A percentile compares a stretch with the other conserved stretches of the same genome.
Conservation (phyloP, 2,888 invertebrate species). For the Zaprionus obscuricornis region DNA sequence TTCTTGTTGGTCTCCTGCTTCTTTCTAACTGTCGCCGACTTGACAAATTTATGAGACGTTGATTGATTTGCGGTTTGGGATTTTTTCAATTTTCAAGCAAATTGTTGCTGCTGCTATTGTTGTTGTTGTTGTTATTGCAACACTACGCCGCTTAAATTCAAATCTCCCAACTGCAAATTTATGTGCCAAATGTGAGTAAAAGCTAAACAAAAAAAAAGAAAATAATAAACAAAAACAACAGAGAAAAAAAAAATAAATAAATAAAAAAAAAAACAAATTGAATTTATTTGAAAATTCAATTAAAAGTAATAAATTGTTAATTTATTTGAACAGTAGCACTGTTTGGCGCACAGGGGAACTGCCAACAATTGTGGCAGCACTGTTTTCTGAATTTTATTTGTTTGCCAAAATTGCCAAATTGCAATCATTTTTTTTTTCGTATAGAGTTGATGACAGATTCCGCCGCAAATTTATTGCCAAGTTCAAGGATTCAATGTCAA, state of each 20-base stretch:
- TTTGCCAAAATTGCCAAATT: not conserved
- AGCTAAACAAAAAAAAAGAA: slow-evolving; percentile 42
- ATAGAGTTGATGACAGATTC: no score
- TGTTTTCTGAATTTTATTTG: not conserved
- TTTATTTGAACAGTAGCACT: slow-evolving; percentile 7
- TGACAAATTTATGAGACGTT: slow-evolving; percentile 80
- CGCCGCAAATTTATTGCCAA: slow-evolving; percentile 46
- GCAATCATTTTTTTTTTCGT: not conserved
- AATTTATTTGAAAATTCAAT: slow-evolving; percentile 49
- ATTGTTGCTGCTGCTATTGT: not conserved
- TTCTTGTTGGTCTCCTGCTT: slow-evolving; percentile 11
- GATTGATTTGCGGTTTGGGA: slow-evolving; percentile 75
- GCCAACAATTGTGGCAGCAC: no score
- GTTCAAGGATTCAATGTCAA: slow-evolving; percentile 39
- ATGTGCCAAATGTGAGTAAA: slow-evolving; percentile 42
- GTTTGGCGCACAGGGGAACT: not conserved
- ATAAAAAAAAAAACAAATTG: slow-evolving; percentile 13
- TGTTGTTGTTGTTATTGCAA: slow-evolving; percentile 18
- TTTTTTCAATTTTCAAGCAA: slow-evolving; percentile 31
- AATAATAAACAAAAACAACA: slow-evolving; percentile 35
- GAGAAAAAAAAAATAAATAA: slow-evolving; percentile 31
- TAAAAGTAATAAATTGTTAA: slow-evolving; percentile 60
- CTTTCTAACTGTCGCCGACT: slow-evolving; percentile 58
- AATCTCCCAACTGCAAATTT: slow-evolving; percentile 49
- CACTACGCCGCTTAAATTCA: slow-evolving; percentile 38